Conservation (phyloP, 2,888 invertebrate species). For the Dryomyza anilis region DNA sequence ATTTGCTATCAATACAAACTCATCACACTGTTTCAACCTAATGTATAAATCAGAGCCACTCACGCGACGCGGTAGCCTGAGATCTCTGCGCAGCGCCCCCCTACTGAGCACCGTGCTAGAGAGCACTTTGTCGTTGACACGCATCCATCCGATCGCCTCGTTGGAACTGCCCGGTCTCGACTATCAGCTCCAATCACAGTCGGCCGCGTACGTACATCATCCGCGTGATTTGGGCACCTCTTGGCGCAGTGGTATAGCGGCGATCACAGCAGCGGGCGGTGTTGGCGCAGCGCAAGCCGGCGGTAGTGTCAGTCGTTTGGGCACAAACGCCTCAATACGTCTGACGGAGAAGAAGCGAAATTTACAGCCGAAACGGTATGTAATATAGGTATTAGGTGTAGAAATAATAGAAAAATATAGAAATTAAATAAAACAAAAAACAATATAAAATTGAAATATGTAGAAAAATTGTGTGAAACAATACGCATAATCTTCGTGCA, state of each 20-base stretch:
- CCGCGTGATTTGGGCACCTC: slow-evolving; percentile 53
- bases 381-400: slow-evolving; percentile 25
- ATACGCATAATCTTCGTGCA: no score
- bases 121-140: slow-evolving; percentile 60
- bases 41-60: slow-evolving; percentile 61
- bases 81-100: slow-evolving; percentile 62
- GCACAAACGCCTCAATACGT: slow-evolving; percentile 52
- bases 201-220: slow-evolving; percentile 45
- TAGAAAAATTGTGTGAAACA: no score
- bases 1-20: not conserved
- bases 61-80: slow-evolving; percentile 61
- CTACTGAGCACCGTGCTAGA: slow-evolving; percentile 61
- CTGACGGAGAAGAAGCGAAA: slow-evolving; percentile 53
- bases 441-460: no score
- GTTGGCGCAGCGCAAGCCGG: slow-evolving; percentile 42
- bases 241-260: slow-evolving; percentile 50
- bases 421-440: no score
- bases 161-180: slow-evolving; percentile 60
- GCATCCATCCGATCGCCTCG: slow-evolving; percentile 61
- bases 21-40: slow-evolving; percentile 41
- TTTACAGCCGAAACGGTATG: slow-evolving; percentile 61
- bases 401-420: no score
- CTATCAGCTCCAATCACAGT: slow-evolving; percentile 56
- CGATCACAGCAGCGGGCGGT: slow-evolving; percentile 49
- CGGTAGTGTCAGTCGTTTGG: slow-evolving; percentile 49